These are phyloP conservation scores for Dynastes hyllus DNA, from an alignment of 2,888 invertebrate species.

Conservation along the genomic window DNA sequence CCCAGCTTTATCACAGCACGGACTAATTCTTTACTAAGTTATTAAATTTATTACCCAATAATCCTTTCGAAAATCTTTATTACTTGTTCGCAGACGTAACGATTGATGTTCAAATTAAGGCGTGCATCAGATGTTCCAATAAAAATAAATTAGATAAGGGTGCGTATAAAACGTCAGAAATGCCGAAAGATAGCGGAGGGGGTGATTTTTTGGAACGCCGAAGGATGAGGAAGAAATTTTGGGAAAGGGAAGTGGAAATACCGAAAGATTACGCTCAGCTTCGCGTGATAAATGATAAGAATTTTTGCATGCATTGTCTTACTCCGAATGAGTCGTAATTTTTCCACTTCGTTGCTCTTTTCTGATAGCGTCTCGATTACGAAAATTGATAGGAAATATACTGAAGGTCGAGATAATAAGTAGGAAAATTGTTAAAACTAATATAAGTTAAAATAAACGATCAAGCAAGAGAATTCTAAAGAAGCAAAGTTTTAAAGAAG, in stretches of 20 bases:
- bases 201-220: constrained; percentile 17
- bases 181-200: constrained; percentile 30
- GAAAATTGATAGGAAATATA: background rate
- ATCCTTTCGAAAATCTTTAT: constrained; percentile 30
- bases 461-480: no score
- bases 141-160: constrained; percentile 47
- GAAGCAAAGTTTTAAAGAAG: no score
- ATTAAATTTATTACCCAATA: constrained; percentile 32
- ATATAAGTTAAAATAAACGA: background rate
- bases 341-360: background rate
- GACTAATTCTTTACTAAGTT: constrained; percentile 19
- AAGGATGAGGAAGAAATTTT: background rate
- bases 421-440: background rate
- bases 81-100: constrained; percentile 34
- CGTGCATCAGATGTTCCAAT: constrained; percentile 43
- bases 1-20: background rate
- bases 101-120: constrained; percentile 40
- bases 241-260: constrained; percentile 15
- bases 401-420: background rate
- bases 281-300: constrained; percentile 39
- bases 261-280: constrained; percentile 11
- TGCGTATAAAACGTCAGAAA: constrained; percentile 43
- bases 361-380: constrained; percentile 1
- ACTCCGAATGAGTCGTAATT: constrained; percentile 7
- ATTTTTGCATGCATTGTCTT: constrained; percentile 43